Evolutionary conservation across 1,140 invertebrate species (phyloP).

Genomic region (Drosophila kurseongensis): DNA sequence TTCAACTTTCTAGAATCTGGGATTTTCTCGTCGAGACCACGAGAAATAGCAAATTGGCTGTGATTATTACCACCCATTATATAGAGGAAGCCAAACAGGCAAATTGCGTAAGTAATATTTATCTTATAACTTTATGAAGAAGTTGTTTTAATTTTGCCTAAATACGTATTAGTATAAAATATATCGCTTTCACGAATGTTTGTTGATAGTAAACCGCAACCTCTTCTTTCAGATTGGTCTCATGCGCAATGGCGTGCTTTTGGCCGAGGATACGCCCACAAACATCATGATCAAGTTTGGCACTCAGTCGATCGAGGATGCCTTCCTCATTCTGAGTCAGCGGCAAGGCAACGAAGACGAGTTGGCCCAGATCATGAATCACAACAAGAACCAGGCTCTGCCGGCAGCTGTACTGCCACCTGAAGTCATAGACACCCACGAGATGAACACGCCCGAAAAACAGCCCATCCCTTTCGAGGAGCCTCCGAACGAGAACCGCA

Average conservation of each 20-base stretch:
- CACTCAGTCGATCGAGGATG: slow-evolving; percentile 89
- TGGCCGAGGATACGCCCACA: slow-evolving; percentile 93
- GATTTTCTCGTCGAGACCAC: slow-evolving; percentile 92
- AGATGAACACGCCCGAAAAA: slow-evolving; percentile 49
- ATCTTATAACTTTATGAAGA: too few relatives aligned
- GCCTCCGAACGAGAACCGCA: slow-evolving; percentile 62
- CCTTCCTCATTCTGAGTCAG: slow-evolving; percentile 89
- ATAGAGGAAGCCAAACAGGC: slow-evolving; percentile 96
- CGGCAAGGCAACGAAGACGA: slow-evolving; percentile 86
- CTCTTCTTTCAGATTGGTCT: slow-evolving; percentile 90
- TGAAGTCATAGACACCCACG: slow-evolving; percentile 69
- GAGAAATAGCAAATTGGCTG: slow-evolving; percentile 88
- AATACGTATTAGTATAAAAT: not conserved
- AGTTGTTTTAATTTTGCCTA: not conserved
- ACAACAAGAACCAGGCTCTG: slow-evolving; percentile 53
- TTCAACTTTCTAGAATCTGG: slow-evolving; percentile 91
- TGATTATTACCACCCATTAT: slow-evolving; percentile 97
- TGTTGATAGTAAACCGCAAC: too few relatives aligned
- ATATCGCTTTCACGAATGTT: too few relatives aligned
- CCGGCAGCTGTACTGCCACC: slow-evolving; percentile 56
- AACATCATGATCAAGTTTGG: slow-evolving; percentile 88
- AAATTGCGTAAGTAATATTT: slow-evolving; percentile 87
- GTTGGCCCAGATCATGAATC: slow-evolving; percentile 53
- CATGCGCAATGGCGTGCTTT: slow-evolving; percentile 92
- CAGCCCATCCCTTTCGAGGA: slow-evolving; percentile 59